phyloP scores from a whole-genome alignment of 1,140 invertebrate species.

The Drosophila tani region DNA sequence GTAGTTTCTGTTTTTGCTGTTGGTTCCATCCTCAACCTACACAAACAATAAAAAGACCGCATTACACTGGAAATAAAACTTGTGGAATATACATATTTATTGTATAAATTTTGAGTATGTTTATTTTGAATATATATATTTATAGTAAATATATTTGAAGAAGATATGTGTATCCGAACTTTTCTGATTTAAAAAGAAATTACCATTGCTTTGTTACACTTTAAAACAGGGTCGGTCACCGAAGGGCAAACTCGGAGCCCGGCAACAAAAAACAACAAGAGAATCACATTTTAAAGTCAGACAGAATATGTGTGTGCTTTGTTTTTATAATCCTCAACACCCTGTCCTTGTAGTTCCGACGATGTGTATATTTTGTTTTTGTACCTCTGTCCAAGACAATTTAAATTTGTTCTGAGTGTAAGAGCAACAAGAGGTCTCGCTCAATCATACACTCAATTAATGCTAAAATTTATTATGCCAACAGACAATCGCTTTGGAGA shows the following conservation, averaged over 20 bases:
- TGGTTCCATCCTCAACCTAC: conserved; percentile 11
- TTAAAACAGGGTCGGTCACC: too few relatives aligned
- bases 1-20: too few relatives aligned
- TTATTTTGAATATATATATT: too few relatives aligned
- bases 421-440: conserved; percentile 20
- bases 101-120: too few relatives aligned
- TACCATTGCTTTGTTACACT: too few relatives aligned
- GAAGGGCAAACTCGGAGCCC: too few relatives aligned
- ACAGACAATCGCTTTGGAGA: conserved; percentile 27
- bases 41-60: conserved; percentile 16
- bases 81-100: background rate
- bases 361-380: background rate
- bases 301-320: too few relatives aligned
- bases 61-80: background rate
- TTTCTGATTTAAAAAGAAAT: too few relatives aligned
- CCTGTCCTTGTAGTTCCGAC: background rate
- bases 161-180: too few relatives aligned
- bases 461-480: conserved; percentile 52
- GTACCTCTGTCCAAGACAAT: background rate
- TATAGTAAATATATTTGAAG: too few relatives aligned
- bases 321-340: background rate
- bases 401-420: conserved; percentile 1
- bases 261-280: too few relatives aligned
- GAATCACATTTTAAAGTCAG: too few relatives aligned
- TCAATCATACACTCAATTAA: conserved; percentile 55